These are phyloP conservation scores for Varanus komodoensis DNA, from an alignment of 2,113 vertebrate genomes.

Conservation along the genomic window DNA sequence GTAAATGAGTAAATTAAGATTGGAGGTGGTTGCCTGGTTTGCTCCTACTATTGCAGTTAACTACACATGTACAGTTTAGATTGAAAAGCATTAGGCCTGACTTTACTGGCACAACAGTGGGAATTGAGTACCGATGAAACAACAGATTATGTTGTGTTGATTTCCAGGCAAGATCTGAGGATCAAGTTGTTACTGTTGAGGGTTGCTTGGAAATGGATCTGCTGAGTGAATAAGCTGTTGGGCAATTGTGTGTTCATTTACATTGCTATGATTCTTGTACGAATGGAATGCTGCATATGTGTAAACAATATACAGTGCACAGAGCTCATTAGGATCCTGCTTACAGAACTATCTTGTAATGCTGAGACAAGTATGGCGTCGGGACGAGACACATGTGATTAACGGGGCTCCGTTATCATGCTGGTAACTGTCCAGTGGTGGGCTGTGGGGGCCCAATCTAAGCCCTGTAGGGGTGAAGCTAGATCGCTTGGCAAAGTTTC, in stretches of 20 bases:
- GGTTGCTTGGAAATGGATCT: slow-evolving; percentile 16
- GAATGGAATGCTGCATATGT: background rate
- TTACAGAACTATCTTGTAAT: background rate
- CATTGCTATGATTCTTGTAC: slow-evolving; percentile 15
- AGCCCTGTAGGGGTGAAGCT: too few relatives aligned
- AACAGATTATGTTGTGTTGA: background rate
- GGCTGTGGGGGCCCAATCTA: too few relatives aligned
- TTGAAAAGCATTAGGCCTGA: slow-evolving; percentile 28
- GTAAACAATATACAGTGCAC: background rate
- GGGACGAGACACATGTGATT: too few relatives aligned
- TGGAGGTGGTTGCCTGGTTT: slow-evolving; percentile 43
- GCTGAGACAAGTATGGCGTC: too few relatives aligned
- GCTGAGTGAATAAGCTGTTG: slow-evolving; percentile 3
- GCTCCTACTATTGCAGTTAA: slow-evolving; percentile 40
- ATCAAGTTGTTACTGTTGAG: slow-evolving; percentile 33
- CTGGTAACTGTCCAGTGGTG: too few relatives aligned
- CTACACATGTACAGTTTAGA: slow-evolving; percentile 5
- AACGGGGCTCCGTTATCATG: too few relatives aligned
- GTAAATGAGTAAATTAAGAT: slow-evolving; percentile 70
- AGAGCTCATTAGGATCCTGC: background rate
- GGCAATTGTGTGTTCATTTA: background rate
- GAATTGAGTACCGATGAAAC: slow-evolving; percentile 28
- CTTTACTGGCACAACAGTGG: slow-evolving; percentile 47
- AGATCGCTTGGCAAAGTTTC: too few relatives aligned
- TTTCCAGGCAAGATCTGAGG: slow-evolving; percentile 15